Conservation (phyloP, 2,797 vertebrate species). For the Spinus pinus region DNA sequence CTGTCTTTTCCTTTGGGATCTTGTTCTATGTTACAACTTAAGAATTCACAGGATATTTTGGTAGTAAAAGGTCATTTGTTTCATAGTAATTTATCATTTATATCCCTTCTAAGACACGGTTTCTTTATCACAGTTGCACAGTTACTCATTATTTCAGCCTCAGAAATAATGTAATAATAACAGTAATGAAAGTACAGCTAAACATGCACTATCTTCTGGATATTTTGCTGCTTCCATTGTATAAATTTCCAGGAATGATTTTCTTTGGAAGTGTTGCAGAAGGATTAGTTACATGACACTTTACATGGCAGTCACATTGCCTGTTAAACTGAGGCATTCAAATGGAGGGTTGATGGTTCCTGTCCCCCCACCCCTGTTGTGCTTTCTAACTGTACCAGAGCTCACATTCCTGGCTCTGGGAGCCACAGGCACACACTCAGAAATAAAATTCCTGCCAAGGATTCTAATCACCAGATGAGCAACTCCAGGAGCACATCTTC, state of each 20-base stretch:
- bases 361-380: fast-evolving
- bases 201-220: not conserved
- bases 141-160: not conserved
- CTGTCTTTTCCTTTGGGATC: not conserved
- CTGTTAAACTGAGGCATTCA: not conserved
- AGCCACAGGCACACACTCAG: not conserved
- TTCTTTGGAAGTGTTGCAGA: not conserved
- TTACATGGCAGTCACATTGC: not conserved
- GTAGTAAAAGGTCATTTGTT: not conserved
- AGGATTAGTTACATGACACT: not conserved
- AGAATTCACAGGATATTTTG: constrained; percentile 4
- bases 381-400: not conserved
- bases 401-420: not conserved
- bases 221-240: not conserved
- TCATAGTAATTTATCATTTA: not conserved
- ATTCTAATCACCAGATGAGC: not conserved
- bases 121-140: not conserved
- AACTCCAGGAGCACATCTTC: not conserved
- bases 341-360: not conserved
- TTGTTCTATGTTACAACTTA: not conserved
- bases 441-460: not conserved
- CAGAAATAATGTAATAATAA: not conserved
- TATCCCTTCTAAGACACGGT: not conserved
- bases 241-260: not conserved
- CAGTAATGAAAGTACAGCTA: not conserved